phyloP scores from a whole-genome alignment of 2,113 vertebrate species.

The Hypanus sabinus region DNA sequence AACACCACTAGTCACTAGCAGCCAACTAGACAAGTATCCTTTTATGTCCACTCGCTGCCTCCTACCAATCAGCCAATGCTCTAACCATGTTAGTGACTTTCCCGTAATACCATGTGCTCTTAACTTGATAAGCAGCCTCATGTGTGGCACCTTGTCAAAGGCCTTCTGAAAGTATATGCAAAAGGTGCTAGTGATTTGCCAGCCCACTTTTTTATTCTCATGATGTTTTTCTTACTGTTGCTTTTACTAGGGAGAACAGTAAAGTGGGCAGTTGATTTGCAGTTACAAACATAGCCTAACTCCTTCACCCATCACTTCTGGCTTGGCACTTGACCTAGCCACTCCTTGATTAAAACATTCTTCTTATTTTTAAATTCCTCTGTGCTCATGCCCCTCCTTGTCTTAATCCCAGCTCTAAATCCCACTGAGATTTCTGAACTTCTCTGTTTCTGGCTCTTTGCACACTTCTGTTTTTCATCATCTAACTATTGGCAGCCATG shows the following conservation, averaged over 20 bases:
- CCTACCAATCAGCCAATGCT: too few species aligned
- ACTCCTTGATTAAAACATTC: background rate
- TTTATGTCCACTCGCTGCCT: too few species aligned
- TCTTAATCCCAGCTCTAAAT: background rate
- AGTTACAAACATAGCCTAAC: too few species aligned
- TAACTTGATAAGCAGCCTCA: too few species aligned
- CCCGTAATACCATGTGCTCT: too few species aligned
- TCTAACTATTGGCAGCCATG: background rate
- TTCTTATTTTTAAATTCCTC: background rate
- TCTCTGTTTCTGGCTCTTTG: background rate
- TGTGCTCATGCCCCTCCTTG: background rate
- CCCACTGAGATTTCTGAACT: background rate
- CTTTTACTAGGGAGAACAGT: background rate
- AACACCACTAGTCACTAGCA: too few species aligned
- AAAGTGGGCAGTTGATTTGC: background rate
- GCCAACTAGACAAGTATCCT: too few species aligned
- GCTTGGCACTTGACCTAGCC: background rate
- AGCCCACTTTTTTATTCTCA: background rate
- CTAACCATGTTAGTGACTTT: too few species aligned
- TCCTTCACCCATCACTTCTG: background rate
- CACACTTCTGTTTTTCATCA: background rate
- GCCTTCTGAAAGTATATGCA: background rate
- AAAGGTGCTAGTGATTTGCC: background rate
- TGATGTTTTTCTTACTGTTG: background rate
- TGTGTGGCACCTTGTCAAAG: too few species aligned